Conservation (phyloP, 1,140 invertebrate genomes). For the Bombus picipes region DNA sequence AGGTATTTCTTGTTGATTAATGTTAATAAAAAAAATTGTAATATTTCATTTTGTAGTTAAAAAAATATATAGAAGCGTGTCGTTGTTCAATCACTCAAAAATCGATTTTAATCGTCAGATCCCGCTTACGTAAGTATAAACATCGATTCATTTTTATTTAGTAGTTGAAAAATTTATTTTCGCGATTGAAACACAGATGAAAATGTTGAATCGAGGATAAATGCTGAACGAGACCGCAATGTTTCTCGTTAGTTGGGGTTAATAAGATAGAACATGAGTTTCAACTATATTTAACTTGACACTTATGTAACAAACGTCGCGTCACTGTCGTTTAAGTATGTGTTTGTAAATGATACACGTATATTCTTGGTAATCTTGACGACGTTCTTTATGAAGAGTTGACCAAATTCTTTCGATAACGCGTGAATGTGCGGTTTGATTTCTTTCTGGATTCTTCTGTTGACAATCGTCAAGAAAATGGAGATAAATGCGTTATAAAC, state of each 20-base stretch:
- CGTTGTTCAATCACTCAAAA: too few species aligned
- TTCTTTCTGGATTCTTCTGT: too few species aligned
- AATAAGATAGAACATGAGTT: conserved; percentile 3
- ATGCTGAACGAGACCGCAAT: not conserved
- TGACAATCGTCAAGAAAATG: not conserved
- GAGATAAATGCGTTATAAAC: not conserved
- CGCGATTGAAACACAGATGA: too few species aligned
- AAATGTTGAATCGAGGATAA: too few species aligned
- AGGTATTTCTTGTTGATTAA: too few species aligned
- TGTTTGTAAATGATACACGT: not conserved
- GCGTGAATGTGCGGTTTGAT: too few species aligned
- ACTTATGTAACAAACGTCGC: conserved; percentile 4
- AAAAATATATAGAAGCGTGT: not conserved
- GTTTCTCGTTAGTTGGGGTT: not conserved
- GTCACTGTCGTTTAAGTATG: not conserved
- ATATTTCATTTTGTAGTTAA: not conserved
- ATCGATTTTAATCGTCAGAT: conserved; percentile 14
- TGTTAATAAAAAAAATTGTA: too few species aligned
- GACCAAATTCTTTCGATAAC: not conserved
- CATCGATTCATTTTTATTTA: not conserved
- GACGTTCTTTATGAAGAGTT: not conserved
- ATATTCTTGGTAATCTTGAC: not conserved
- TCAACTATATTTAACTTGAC: conserved; percentile 22
- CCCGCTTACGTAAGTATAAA: not conserved
- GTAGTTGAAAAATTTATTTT: too few species aligned